These are phyloP conservation scores for Sinonovacula constricta DNA, from an alignment of 1,140 invertebrate genomes.

Conservation along the genomic window DNA sequence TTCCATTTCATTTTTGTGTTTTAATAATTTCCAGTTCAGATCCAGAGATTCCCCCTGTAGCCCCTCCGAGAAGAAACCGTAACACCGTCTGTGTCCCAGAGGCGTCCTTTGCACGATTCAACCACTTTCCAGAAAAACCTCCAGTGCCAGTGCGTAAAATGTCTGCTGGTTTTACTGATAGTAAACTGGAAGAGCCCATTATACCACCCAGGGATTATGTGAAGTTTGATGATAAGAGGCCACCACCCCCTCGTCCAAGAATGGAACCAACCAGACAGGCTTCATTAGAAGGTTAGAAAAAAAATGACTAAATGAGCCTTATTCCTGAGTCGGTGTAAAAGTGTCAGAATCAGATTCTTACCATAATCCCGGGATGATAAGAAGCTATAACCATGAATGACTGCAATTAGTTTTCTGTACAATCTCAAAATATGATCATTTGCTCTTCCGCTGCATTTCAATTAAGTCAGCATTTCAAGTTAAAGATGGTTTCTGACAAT, in stretches of 20 bases:
- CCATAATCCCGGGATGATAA: not conserved
- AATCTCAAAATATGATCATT: not conserved
- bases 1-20: no score
- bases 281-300: not conserved
- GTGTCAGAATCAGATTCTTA: not conserved
- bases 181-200: conserved; percentile 5
- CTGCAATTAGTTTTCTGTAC: not conserved
- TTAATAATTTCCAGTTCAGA: no score
- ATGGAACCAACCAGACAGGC: not conserved
- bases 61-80: conserved; percentile 40
- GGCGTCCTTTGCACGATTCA: not conserved
- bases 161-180: not conserved
- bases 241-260: conserved; percentile 7
- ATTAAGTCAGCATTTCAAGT: no score
- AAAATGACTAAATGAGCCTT: not conserved
- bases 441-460: no score
- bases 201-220: conserved; percentile 11
- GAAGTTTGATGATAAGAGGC: not conserved
- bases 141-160: conserved; percentile 14
- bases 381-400: not conserved
- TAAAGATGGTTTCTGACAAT: no score
- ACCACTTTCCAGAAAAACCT: not conserved
- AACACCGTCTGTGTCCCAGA: not conserved
- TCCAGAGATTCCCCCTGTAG: no score
- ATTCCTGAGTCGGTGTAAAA: not conserved